A percentile compares a stretch with the other conserved stretches of the same genome.
Conservation (phyloP, 2,797 vertebrate species). For the Melanotaenia parkinsoni region DNA sequence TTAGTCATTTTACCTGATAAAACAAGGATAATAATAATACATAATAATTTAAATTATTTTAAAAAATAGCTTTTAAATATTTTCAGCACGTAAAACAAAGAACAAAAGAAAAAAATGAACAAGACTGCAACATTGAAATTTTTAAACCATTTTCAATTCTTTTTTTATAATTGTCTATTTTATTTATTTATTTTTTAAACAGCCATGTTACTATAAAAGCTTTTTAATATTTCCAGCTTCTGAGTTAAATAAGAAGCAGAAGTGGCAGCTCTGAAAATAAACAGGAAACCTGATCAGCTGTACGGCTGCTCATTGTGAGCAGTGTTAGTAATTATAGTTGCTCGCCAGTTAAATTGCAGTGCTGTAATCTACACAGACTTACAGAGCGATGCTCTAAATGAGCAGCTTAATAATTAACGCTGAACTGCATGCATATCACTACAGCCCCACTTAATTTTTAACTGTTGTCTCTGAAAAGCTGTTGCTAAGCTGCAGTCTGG, state of each 20-base stretch:
- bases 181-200: not conserved
- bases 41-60: too few relatives aligned
- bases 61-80: too few relatives aligned
- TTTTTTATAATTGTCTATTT: not conserved
- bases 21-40: too few relatives aligned
- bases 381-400: slow-evolving; percentile 76
- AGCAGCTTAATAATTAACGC: slow-evolving; percentile 84
- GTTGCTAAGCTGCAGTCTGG: slow-evolving; percentile 77
- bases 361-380: slow-evolving; percentile 72
- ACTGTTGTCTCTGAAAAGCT: slow-evolving; percentile 78
- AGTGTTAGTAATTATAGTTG: slow-evolving; percentile 71
- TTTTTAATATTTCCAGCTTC: not conserved
- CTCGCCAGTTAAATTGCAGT: slow-evolving; percentile 72
- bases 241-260: not conserved
- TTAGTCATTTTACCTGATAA: too few relatives aligned
- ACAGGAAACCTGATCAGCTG: not conserved
- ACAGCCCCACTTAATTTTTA: slow-evolving; percentile 78
- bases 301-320: slow-evolving; percentile 51
- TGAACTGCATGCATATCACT: slow-evolving; percentile 70
- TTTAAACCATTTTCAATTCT: too few relatives aligned
- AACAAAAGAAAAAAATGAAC: too few relatives aligned
- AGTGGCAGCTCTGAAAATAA: slow-evolving; percentile 14
- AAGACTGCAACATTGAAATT: too few relatives aligned
- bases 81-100: too few relatives aligned
- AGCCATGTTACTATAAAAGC: not conserved